Percentiles rank a stretch among this genome's conserved stretches.
Conservation (phyloP, 2,888 invertebrate species). For the Drosophila anomalata region DNA sequence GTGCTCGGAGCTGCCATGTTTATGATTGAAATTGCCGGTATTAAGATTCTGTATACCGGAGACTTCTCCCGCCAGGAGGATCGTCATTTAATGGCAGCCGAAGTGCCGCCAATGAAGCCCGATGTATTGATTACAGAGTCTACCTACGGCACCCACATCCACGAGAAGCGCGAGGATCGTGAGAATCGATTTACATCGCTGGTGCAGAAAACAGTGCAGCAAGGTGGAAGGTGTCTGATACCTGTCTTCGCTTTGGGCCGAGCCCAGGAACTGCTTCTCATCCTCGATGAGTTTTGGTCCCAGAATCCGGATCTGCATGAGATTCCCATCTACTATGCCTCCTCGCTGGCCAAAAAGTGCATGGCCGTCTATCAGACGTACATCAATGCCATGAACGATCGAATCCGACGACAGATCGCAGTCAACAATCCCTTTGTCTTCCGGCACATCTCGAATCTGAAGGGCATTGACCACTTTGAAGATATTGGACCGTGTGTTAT, state of each 20-base stretch:
- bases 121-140: conserved; percentile 99
- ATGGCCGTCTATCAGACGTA: conserved; percentile 99
- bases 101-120: conserved; percentile 97
- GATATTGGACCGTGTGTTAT: conserved; percentile 99
- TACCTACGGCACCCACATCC: conserved; percentile 99
- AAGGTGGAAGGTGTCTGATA: conserved; percentile 99
- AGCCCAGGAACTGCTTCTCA: conserved; percentile 97
- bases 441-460: conserved; percentile 97
- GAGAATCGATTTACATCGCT: conserved; percentile 96
- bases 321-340: conserved; percentile 99
- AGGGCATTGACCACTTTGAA: conserved; percentile 99
- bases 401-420: conserved; percentile 97
- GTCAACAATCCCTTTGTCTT: conserved; percentile 99
- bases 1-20: conserved; percentile 99
- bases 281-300: conserved; percentile 99
- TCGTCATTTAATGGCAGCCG: conserved; percentile 99
- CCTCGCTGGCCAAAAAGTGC: conserved; percentile 99
- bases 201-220: conserved; percentile 97
- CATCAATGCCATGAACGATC: conserved; percentile 99
- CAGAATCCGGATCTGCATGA: conserved; percentile 93
- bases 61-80: conserved; percentile 99
- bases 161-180: conserved; percentile 98
- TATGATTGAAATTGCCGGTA: conserved; percentile 99
- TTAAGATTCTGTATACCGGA: conserved; percentile 97
- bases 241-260: conserved; percentile 99